Percentiles rank a stretch among this genome's conserved stretches.
These are phyloP conservation scores for Ptychobarbus kaznakovi DNA, from an alignment of 2,797 vertebrate genomes.

Conservation along the genomic window DNA sequence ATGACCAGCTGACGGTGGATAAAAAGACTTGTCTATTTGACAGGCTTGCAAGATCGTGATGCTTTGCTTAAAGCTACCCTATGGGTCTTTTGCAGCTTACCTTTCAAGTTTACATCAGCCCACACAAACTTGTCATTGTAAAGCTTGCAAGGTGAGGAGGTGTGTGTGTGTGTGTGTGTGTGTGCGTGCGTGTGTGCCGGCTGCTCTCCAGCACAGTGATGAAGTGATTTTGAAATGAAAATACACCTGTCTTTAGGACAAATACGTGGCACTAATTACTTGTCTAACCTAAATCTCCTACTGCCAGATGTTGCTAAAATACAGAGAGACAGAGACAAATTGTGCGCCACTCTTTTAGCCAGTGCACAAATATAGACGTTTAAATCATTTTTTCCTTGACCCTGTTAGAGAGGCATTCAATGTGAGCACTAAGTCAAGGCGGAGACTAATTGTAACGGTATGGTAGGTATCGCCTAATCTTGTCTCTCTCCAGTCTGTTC, in stretches of 20 bases:
- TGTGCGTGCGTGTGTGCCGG: conserved; percentile 59
- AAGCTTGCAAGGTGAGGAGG: conserved; percentile 58
- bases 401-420: conserved; percentile 79
- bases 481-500: conserved; percentile 65
- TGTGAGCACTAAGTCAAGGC: conserved; percentile 73
- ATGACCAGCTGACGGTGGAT: conserved; percentile 14
- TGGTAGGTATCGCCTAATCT: conserved; percentile 60
- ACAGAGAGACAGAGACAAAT: conserved; percentile 82
- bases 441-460: conserved; percentile 75
- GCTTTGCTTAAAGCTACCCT: conserved; percentile 48
- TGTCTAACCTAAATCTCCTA: conserved; percentile 87
- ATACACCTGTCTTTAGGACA: conserved; percentile 87
- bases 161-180: conserved; percentile 56
- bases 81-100: conserved; percentile 53
- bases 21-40: conserved; percentile 1
- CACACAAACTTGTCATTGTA: conserved; percentile 63
- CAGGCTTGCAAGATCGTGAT: conserved; percentile 20
- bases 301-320: conserved; percentile 86
- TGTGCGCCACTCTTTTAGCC: conserved; percentile 72
- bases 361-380: conserved; percentile 78
- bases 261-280: conserved; percentile 86
- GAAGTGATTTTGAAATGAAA: conserved; percentile 85
- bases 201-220: conserved; percentile 75
- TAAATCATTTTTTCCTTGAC: conserved; percentile 87
- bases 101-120: conserved; percentile 53